Base-by-base conservation (phyloP, 64 coral and sea anemone species). In the Porites australiensis region DNA sequence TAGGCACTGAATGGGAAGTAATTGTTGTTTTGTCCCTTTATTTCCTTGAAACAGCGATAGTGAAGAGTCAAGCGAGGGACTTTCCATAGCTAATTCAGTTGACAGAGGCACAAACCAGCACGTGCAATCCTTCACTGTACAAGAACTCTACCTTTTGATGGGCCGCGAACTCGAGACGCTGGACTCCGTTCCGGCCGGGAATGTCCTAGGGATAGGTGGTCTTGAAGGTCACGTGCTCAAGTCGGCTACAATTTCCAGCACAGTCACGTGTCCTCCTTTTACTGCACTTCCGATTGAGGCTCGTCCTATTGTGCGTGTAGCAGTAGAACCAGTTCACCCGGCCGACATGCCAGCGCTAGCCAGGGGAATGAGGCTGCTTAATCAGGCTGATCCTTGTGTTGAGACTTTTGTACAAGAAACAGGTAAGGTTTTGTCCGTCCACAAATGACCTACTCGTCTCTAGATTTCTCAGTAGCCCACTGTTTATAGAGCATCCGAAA, bases 301-400 rank as follows among this genome's bases (percentile, higher is more conserved):
- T 44, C 88, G 88, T 19, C 98, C 98, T 0, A 99, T 99, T 69
- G 98, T 99, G 19, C 95, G 98, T 20, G 91, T 99, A 50, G 98
- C 98, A 19, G 88, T 99, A 65, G 98, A 99, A 57, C 98, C 98
- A 37, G 88, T 96, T 18, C 89, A 93, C 64, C 91, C 90, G 15
- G 92, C 94, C 50, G 94, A 99, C 72, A 96, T 99, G 88, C 92
- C 94, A 3, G 91, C 94, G 13, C 69, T 99, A 6, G 81, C 88
- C 5, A 92, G 91, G 50, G 98, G 98, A 50, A 96, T 99, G 82
- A 90, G 94, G 58, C 92, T 99, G 79, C 82, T 99, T 13, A 99
- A 99, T 86, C 98, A 99, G 75, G 98, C 98, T 37, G 98, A 99
- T 64, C 98, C 98, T 5, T 96, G 94, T 92, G 94, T 99, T 44